Base-by-base conservation (phyloP, 2,888 invertebrate genomes). In the Cordilura impudica region DNA sequence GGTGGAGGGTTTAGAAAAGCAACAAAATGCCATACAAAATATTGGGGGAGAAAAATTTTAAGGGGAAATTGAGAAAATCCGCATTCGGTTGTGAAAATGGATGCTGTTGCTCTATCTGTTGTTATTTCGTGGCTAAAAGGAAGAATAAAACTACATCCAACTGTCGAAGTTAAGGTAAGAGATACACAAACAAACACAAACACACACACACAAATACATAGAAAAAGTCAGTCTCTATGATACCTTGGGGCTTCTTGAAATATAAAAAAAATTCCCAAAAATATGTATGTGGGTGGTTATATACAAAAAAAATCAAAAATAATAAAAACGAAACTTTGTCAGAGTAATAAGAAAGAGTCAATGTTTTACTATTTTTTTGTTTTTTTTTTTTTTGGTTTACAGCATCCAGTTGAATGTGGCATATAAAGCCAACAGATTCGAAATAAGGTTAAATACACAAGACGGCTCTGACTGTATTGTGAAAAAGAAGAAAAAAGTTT, bases 81-180 rank as follows among this genome's bases (percentile, higher is more conserved):
- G 49, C 43, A 71, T 75, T 63, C 53, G 51, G 63, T 72, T 45
- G 58, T 79, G 74, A 72, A 79, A 71, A 72, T 58, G 67, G 75
- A 79, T 79, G 79, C 79, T 79, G 75, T 49, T 71, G 66, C 61
- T 23, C 19, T 63, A 39, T 47, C 31, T 43, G 45, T 26, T 26
- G 61, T n/a, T 53, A 49, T 56, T 61, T 49, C 26, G 60, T 54
- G 60, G 54, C 70, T 54, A 23, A 35, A 61, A 29, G 8, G 23
- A 43, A 56, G 3, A 21, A 21, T 31, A 29, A 51, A 51, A 58
- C 21, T n/a, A 21, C 10, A 66, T 71, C 39, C 66, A 75, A 79
- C 67, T 79, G 79, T 79, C 75, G 75, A 75, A 75, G 79, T 75
- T 67, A 75, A 74, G 74, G 61, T 75, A 70, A 31, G 26, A 54